Base-by-base conservation (phyloP, 1,140 invertebrate species). In the Bombus ignitus region DNA sequence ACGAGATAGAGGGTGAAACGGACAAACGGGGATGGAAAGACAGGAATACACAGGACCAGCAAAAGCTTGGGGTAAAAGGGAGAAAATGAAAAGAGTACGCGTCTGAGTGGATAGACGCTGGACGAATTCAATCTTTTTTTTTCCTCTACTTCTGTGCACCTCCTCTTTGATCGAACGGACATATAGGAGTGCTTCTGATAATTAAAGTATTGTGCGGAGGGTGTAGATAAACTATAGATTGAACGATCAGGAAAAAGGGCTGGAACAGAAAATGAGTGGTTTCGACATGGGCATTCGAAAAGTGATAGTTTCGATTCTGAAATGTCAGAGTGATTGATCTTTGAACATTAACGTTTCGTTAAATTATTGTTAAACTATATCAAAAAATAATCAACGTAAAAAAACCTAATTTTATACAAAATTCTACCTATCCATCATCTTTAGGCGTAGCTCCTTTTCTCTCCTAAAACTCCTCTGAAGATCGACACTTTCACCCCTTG, bases 21-120 rank as follows among this genome's bases (percentile, higher is more conserved):
- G 37, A 73, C 57, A 37, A 72, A 72, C 76, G 28, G 39, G 32
- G 71, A 65, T 42, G 35, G 53, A 77, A 73, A 62, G 75, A 73
- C 66, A 66, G 35, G 68, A 25, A 32, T 32, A 53, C 42, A 62
- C 72, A 53, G 32, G 47, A 42, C 22, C 13, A 35, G 59, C 22
- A 35, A 13, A 44, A 74, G 28, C 18, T 44, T 22, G 65, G 39
- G 59, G 25, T 32, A 62, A 79, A 78, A 80, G 25, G 68, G 22
- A 53, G 57, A 85, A 62, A 81, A 62, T 53, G 22, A 42, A 62
- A 74, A 28, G n/a, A 53, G 70, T 59, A 74, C 80, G 42, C 8
- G 65, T 80, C 78, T 80, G 78, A 80, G 78, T 70, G 78, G 62
- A 65, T 47, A 68, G 77, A 68, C 37, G 35, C 25, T 65, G 47